These are phyloP conservation scores for Canis aureus DNA, from an alignment of 2,113 vertebrate genomes.

Conservation along the genomic window DNA sequence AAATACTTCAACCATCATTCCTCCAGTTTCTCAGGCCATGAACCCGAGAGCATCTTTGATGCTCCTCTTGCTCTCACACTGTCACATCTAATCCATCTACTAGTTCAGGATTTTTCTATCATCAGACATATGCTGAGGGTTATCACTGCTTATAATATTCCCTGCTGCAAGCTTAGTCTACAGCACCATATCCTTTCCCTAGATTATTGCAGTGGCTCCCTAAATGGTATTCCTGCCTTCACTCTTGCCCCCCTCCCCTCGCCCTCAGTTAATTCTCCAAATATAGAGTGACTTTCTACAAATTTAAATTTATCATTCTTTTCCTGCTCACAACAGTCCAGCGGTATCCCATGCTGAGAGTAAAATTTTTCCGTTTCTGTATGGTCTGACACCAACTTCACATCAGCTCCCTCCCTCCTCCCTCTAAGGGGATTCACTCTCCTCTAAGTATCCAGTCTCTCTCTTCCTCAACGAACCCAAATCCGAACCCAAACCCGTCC, in stretches of 20 bases:
- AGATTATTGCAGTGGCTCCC: background rate
- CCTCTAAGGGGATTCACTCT: background rate
- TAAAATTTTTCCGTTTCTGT: background rate
- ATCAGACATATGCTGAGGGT: background rate
- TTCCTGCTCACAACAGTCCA: background rate
- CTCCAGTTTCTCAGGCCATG: background rate
- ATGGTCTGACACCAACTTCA: background rate
- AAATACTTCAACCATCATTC: background rate
- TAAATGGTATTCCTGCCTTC: background rate
- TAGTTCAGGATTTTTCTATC: background rate
- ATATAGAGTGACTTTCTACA: background rate
- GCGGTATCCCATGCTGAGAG: background rate
- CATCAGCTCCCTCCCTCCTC: background rate
- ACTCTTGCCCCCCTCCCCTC: background rate
- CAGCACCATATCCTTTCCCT: background rate
- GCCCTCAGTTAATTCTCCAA: background rate
- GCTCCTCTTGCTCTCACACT: background rate
- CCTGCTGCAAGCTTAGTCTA: background rate
- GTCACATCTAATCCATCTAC: background rate
- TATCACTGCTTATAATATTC: background rate
- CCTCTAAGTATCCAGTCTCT: background rate
- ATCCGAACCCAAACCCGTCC: background rate
- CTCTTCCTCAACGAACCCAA: background rate
- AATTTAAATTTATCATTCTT: background rate
- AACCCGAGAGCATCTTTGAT: background rate